Evolutionary conservation across 2,797 vertebrate genomes (phyloP), one percentile per base, ranked within the genome.

Genomic region (Mormyrops boulengeri): DNA sequence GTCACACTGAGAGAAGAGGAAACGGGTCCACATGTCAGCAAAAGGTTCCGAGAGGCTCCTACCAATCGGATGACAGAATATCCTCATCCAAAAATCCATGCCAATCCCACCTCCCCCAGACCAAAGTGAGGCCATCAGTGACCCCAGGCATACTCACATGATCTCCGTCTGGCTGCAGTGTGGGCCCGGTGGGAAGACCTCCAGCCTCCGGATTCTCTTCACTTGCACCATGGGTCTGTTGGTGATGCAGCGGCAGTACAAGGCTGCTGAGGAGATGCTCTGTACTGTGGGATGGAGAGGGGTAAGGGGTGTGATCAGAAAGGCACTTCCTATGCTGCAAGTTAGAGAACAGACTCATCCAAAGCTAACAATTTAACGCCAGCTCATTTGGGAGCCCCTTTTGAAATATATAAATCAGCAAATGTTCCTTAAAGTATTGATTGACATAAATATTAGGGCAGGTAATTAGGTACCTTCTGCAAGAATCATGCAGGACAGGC

Each of bases 81-180:
- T 69, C 62, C 62, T 4, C 2, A 11, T 66, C 62, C 62, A 62
- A 62, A 62, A 62, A 11, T 62, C 60, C n/a, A 26, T 30, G 8
- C 22, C 60, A 14, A 14, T 26, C 62, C 9, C 62, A 69, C 62
- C 11, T 34, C 9, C 3, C 62, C 49, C 50, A 3, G 52, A 80
- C 69, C 30, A 49, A 84, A 17, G 11, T 86, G 55, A 26, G 49
- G 8, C 8, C 17, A n/a, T 66, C 9, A 34, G 7, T 80, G 12
- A 2, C 52, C 62, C 62, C 66, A 52, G 52, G 73, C 34, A 0
- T 4, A 92, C 93, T 93, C 89, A 95, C 95, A 95, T 94, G 77
- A 95, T 84, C 92, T 95, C 91, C 4, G 0, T 1, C 2, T 52
- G 41, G 5, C 1, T 90, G 91, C 95, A 95, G 12, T 93, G 77